Evolutionary conservation across 2,888 invertebrate genomes (phyloP), one percentile per base, ranked within the genome.

Genomic region (Drosophila subquinaria): DNA sequence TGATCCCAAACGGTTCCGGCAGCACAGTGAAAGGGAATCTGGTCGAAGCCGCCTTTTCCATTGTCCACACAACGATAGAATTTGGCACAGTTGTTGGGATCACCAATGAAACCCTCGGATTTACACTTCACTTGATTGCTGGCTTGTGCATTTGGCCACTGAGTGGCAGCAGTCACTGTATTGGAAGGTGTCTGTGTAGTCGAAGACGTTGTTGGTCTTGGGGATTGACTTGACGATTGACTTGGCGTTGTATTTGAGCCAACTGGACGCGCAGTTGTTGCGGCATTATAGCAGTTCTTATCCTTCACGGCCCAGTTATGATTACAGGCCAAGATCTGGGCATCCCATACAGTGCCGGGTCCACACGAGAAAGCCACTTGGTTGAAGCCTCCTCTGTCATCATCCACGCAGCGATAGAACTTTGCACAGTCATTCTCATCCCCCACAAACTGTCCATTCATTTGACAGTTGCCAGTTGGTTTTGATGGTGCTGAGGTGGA

Each of bases 11-110:
- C 94, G 1, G 95, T 95, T 20, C 95, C 96, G 52, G 95, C 94
- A 0, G 94, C 95, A 83, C 96, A 96, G 38, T 92, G 93, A 80
- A 95, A 96, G 15, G 95, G 94, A 81, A 95, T 95, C 90, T 94
- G 94, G 2, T 93, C 94, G 57, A 93, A 95, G 17, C 94, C 94
- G 15, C 94, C 94, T 67, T 94, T 94, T 42, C 94, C 95, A 82
- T 95, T 94, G 68, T 94, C 92, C 0, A 95, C 95, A 88, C 96
- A 96, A 43, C 96, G 94, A 85, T 95, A 95, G 91, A 96, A 96
- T 85, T 95, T 95, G 33, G 93, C 94, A 81, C 96, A 96, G 66
- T 95, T 93, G 13, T 82, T 82, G 2, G 92, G 89, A 86, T 94
- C 93, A 0, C 91, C 91, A 30, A 92, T 83, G 69, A 93, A 94